These are phyloP conservation scores for Dascillus cervinus DNA, from an alignment of 2,888 invertebrate genomes.

Conservation along the genomic window DNA sequence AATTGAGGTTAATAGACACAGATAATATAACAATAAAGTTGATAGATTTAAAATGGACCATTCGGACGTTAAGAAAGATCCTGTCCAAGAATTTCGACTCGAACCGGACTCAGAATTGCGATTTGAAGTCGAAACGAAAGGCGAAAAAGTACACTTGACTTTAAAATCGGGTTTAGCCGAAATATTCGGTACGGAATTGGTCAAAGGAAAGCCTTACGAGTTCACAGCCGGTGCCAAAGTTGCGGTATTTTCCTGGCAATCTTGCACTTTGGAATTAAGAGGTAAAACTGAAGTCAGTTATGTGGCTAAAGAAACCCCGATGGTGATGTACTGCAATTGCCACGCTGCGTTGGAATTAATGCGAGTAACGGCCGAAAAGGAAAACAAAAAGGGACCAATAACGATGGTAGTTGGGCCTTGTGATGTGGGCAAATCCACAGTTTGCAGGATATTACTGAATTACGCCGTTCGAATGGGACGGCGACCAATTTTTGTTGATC, in stretches of 20 bases:
- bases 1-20: no score
- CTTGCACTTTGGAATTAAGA: constrained; percentile 76
- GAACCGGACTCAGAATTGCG: constrained; percentile 86
- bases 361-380: constrained; percentile 71
- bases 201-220: constrained; percentile 84
- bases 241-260: constrained; percentile 94
- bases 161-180: constrained; percentile 88
- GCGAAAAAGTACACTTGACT: constrained; percentile 75
- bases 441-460: constrained; percentile 76
- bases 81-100: constrained; percentile 66
- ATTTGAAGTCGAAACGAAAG: constrained; percentile 87
- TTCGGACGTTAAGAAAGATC: constrained; percentile 32
- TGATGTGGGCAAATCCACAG: constrained; percentile 94
- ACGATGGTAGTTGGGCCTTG: constrained; percentile 89
- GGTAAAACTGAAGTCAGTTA: constrained; percentile 92
- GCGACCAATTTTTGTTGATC: constrained; percentile 85
- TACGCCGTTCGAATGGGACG: constrained; percentile 88
- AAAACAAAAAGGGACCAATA: constrained; percentile 68
- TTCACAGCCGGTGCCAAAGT: constrained; percentile 88
- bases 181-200: constrained; percentile 93
- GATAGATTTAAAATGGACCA: no score
- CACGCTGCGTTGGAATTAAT: constrained; percentile 92
- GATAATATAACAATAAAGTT: no score
- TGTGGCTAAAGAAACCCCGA: constrained; percentile 93
- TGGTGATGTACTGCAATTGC: constrained; percentile 91